Evolutionary conservation across 2,113 vertebrate species (phyloP).

Genomic region (Hydropotes inermis): DNA sequence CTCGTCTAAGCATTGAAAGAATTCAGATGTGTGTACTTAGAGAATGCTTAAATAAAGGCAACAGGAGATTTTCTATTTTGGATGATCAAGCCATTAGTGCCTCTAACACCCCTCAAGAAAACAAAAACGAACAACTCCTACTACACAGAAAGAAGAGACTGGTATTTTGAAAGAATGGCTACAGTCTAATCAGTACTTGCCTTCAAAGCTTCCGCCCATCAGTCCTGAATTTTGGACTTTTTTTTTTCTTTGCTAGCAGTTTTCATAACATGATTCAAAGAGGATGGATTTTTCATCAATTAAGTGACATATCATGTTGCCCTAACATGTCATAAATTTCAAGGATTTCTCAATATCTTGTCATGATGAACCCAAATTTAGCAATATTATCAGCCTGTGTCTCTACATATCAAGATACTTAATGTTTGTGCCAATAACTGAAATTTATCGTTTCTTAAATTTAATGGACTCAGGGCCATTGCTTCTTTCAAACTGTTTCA

Average conservation of each 20-base stretch:
- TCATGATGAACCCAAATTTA: conserved; percentile 71
- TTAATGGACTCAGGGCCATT: conserved; percentile 19
- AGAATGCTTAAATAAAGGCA: neutral
- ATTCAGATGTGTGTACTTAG: neutral
- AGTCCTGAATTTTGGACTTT: neutral
- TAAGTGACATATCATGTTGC: conserved; percentile 40
- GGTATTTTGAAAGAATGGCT: neutral
- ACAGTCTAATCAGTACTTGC: neutral
- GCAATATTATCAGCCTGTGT: conserved; percentile 58
- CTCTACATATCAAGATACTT: conserved; percentile 67
- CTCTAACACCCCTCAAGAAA: neutral
- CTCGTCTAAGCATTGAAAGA: neutral
- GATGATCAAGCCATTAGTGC: neutral
- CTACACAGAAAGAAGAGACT: neutral
- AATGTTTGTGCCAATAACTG: conserved; percentile 65
- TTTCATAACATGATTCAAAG: conserved; percentile 53
- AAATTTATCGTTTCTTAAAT: conserved; percentile 64
- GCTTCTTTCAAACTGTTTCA: conserved; percentile 54
- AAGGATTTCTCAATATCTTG: conserved; percentile 67
- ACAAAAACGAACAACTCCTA: neutral
- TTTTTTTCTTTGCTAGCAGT: conserved; percentile 46
- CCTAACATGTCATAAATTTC: conserved; percentile 57
- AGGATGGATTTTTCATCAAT: conserved; percentile 58
- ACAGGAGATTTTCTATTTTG: neutral
- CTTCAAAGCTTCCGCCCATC: neutral